These are phyloP conservation scores for Caenorhabditis sp. DNA, from an alignment of 2,888 invertebrate species.

Conservation along the genomic window DNA sequence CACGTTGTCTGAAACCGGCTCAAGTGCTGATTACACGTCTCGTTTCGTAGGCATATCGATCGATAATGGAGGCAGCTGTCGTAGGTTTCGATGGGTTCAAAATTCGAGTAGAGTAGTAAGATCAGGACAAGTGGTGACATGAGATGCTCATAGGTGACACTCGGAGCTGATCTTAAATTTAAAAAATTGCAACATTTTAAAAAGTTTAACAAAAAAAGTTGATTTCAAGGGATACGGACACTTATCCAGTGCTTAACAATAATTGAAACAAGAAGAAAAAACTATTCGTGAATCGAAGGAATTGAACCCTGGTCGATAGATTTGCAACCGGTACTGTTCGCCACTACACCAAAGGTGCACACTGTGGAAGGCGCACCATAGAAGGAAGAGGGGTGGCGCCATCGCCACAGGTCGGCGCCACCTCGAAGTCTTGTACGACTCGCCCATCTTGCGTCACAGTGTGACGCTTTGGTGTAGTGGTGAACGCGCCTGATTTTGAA, in stretches of 20 bases:
- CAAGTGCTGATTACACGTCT: constrained; percentile 58
- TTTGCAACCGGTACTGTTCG: neutral
- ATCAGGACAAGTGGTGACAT: constrained; percentile 48
- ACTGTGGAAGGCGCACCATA: too few species aligned
- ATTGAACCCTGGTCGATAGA: constrained; percentile 5
- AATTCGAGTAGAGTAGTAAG: constrained; percentile 39
- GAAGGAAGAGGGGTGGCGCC: neutral
- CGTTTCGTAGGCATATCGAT: constrained; percentile 67
- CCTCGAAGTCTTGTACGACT: neutral
- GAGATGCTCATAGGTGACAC: constrained; percentile 45
- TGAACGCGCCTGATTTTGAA: neutral
- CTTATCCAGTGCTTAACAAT: too few species aligned
- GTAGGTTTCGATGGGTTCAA: constrained; percentile 34
- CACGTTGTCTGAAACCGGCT: constrained; percentile 64
- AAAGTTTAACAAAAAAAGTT: too few species aligned
- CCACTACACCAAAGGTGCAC: neutral
- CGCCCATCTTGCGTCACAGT: neutral
- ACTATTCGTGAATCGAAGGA: neutral
- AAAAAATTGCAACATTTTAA: neutral
- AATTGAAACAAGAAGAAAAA: neutral
- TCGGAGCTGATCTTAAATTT: neutral
- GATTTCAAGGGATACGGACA: too few species aligned
- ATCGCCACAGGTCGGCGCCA: neutral
- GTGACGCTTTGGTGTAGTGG: constrained; percentile 6
- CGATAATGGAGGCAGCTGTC: constrained; percentile 72